These are phyloP conservation scores for Euwallacea similis DNA, from an alignment of 1,140 invertebrate genomes.

Conservation along the genomic window DNA sequence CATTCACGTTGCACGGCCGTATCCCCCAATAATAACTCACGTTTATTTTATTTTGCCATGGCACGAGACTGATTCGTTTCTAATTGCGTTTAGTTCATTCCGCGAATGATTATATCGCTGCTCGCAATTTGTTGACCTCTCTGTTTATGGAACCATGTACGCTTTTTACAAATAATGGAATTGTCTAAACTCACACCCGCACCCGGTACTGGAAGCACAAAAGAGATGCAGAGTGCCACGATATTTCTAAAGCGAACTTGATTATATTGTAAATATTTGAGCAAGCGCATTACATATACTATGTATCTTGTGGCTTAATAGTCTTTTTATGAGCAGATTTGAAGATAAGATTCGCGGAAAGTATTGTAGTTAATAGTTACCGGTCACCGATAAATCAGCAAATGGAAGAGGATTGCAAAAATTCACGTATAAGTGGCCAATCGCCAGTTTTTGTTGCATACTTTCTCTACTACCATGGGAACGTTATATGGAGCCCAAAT, in stretches of 20 bases:
- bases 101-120: conserved; percentile 12
- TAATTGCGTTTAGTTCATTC: conserved; percentile 18
- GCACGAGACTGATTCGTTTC: conserved; percentile 4
- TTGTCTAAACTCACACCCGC: too few species aligned
- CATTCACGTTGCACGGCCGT: neutral
- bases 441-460: neutral
- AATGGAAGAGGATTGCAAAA: too few species aligned
- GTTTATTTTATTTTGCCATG: conserved; percentile 8
- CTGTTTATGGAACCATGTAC: conserved; percentile 18
- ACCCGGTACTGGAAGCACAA: too few species aligned
- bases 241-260: too few species aligned
- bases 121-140: conserved; percentile 26
- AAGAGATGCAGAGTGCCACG: too few species aligned
- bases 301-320: too few species aligned
- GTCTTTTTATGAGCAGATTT: too few species aligned
- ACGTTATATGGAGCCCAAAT: neutral
- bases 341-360: too few species aligned
- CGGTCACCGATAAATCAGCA: too few species aligned
- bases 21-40: neutral
- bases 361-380: too few species aligned
- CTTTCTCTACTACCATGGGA: conserved; percentile 1
- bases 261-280: too few species aligned
- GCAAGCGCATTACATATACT: too few species aligned
- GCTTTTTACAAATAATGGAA: neutral
- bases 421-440: neutral